Base-by-base conservation (phyloP, 2,888 invertebrate species). In the Clostera curtula region DNA sequence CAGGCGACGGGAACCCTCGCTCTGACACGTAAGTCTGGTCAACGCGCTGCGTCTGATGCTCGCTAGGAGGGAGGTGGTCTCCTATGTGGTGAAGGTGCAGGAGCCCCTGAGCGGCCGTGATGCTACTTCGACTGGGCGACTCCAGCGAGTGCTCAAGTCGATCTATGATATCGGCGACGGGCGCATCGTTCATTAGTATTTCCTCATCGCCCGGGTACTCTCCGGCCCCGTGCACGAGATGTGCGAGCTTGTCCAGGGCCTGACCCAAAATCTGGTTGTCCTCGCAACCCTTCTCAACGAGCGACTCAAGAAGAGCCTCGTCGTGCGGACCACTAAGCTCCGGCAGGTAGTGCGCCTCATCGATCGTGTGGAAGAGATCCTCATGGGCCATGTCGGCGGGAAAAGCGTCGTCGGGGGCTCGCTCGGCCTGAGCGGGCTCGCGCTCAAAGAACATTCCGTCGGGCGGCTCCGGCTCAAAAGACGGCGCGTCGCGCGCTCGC, bases 261-360 rank as follows among this genome's bases (percentile, higher is more conserved):
- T 74, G 79, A 6, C 74, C 82, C 10, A 82, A 65, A 23, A 84
- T 76, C 43, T 87, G 85, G 52, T 87, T 87, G 50, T 87, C 87
- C 51, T 88, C 87, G 56, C 88, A 88, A 29, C 87, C 87, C 34
- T 86, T 85, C 49, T 88, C 86, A 3, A 88, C 87, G 23, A 88
- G 67, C 1, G 88, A 88, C 49, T 88, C 88, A 1, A 88, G 72
- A 29, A 88, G 59, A 20, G 85, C 87, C 43, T 87, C 86, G 47
- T 84, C 83, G 47, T 83, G 82, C 1, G 73, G 69, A 12, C 73
- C 77, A 8, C 68, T 70, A 4, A 83, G 60, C 38, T 79, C 83
- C 3, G 82, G 79, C 40, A 84, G 44, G 38, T 83, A 84, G 46
- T 82, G 82, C 12, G 76, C 79, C 42, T 83, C 82, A 35, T 76